Percentiles rank a stretch among this genome's conserved stretches.
Conservation (phyloP, 2,797 vertebrate genomes). For the Denticeps clupeoides region DNA sequence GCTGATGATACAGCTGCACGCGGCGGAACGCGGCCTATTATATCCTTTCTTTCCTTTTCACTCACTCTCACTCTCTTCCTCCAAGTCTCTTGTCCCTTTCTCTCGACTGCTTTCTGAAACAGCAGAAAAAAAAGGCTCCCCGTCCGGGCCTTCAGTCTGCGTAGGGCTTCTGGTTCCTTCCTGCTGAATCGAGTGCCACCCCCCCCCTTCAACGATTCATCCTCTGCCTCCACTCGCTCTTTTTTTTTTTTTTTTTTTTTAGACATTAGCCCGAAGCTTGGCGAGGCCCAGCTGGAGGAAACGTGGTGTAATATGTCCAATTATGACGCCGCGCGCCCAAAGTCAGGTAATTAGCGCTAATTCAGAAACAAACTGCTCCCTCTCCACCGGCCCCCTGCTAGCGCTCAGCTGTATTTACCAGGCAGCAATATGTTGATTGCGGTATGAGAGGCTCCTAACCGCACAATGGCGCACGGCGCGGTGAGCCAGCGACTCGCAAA, state of each 20-base stretch:
- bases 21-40: constrained; percentile 20
- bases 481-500: constrained; percentile 57
- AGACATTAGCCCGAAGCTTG: too few relatives aligned
- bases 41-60: constrained; percentile 3
- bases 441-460: constrained; percentile 65
- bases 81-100: constrained; percentile 4
- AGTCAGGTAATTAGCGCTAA: constrained; percentile 71
- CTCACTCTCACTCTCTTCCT: not conserved
- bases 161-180: constrained; percentile 17
- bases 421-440: constrained; percentile 62
- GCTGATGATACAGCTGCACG: constrained; percentile 55
- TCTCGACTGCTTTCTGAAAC: not conserved
- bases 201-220: not conserved
- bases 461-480: constrained; percentile 59
- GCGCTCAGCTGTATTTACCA: constrained; percentile 65
- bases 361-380: constrained; percentile 68
- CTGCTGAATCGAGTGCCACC: too few relatives aligned
- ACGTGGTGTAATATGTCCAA: constrained; percentile 66
- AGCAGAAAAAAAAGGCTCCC: constrained; percentile 4
- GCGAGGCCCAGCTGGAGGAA: constrained; percentile 73
- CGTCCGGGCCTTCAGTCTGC: constrained; percentile 12
- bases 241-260: not conserved
- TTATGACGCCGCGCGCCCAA: constrained; percentile 65
- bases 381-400: constrained; percentile 27
- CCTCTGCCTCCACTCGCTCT: not conserved